These are phyloP conservation scores for Drosophila tropicalis DNA, from an alignment of 1,140 invertebrate genomes.

Conservation along the genomic window DNA sequence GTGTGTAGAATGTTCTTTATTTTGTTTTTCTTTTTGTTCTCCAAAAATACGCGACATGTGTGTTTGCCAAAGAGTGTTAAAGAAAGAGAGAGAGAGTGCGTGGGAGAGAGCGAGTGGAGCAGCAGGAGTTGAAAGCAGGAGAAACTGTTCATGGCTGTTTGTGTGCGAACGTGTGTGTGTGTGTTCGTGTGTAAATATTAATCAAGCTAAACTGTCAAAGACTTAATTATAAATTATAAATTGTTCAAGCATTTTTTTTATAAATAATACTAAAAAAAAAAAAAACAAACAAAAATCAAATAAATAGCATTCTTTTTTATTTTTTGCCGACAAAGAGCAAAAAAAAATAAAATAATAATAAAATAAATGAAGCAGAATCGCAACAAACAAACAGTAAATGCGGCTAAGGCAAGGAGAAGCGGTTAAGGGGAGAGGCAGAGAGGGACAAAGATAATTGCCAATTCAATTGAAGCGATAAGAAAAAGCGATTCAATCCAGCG, in stretches of 20 bases:
- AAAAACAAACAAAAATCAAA: not conserved
- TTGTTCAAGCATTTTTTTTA: constrained; percentile 28
- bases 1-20: not conserved
- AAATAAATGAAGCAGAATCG: not conserved
- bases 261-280: constrained; percentile 14
- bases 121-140: not conserved
- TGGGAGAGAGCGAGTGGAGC: too few species aligned
- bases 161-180: constrained; percentile 14
- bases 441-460: constrained; percentile 22
- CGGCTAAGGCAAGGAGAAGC: not conserved
- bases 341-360: not conserved
- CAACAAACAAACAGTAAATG: not conserved
- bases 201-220: constrained; percentile 47
- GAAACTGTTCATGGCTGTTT: not conserved
- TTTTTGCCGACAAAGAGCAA: not conserved
- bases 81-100: constrained; percentile 4
- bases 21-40: constrained; percentile 31
- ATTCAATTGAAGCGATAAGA: constrained; percentile 53
- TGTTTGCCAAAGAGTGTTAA: constrained; percentile 40
- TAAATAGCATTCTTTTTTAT: not conserved
- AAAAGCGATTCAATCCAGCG: constrained; percentile 30
- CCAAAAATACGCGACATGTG: constrained; percentile 46
- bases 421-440: not conserved
- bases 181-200: constrained; percentile 26
- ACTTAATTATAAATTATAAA: constrained; percentile 40